phyloP scores from a whole-genome alignment of 2,888 invertebrate species.

The Zaprionus bogoriensis region DNA sequence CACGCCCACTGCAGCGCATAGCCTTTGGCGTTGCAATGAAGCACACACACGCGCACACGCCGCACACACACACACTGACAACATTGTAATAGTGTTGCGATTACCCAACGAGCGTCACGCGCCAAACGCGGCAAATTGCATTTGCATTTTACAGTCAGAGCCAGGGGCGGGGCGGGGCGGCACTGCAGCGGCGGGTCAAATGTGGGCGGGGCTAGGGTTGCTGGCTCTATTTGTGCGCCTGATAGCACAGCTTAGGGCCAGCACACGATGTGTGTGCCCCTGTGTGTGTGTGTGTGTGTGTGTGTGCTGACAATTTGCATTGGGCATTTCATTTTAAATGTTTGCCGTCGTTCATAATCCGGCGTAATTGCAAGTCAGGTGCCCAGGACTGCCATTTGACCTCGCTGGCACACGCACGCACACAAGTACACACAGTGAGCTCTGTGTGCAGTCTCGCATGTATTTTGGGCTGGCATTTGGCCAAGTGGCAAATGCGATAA shows the following conservation, averaged over 20 bases:
- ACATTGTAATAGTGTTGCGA: constrained; percentile 78
- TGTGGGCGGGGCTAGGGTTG: neutral
- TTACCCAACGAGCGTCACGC: constrained; percentile 79
- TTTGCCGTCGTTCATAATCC: constrained; percentile 67
- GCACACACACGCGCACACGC: constrained; percentile 24
- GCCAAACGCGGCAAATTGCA: constrained; percentile 80
- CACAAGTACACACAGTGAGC: constrained; percentile 1
- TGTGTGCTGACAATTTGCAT: constrained; percentile 66
- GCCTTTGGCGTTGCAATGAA: constrained; percentile 45
- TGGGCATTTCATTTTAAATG: constrained; percentile 78
- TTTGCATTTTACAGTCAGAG: constrained; percentile 72
- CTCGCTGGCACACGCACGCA: constrained; percentile 17
- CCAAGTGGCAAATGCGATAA: constrained; percentile 81
- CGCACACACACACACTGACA: constrained; percentile 37
- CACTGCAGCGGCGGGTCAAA: too few relatives aligned
- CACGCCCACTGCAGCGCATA: neutral
- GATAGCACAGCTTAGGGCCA: constrained; percentile 41
- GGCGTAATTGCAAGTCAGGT: constrained; percentile 63
- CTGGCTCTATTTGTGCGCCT: constrained; percentile 22
- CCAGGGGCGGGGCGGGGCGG: neutral
- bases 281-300: neutral
- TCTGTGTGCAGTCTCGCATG: constrained; percentile 2
- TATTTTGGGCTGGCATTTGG: constrained; percentile 68
- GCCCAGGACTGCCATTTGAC: constrained; percentile 45
- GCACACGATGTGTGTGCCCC: neutral